Conservation (phyloP, 2,888 invertebrate species). For the Caenorhabditis parvicauda region DNA sequence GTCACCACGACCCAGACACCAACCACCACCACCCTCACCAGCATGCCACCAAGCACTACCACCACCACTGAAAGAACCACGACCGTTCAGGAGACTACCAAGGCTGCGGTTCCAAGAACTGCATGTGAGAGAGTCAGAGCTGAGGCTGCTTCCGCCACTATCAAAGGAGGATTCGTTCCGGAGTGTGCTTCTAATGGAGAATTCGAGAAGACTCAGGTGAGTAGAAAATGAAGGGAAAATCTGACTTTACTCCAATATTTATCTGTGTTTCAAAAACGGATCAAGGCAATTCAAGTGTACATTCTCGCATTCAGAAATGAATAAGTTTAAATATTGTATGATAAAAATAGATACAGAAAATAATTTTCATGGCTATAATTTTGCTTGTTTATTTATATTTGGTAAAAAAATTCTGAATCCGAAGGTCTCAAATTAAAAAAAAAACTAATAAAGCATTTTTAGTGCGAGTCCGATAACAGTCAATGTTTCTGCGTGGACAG, state of each 20-base stretch:
- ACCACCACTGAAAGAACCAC: constrained; percentile 19
- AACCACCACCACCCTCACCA: constrained; percentile 1
- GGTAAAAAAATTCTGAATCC: too few species aligned
- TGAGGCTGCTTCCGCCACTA: constrained; percentile 38
- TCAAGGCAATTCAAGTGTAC: too few species aligned
- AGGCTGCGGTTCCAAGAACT: constrained; percentile 19
- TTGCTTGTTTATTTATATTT: too few species aligned
- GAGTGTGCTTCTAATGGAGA: constrained; percentile 63
- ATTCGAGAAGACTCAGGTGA: constrained; percentile 59
- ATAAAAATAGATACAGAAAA: too few species aligned
- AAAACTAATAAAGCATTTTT: constrained; percentile 25
- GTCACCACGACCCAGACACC: constrained; percentile 8
- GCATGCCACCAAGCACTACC: constrained; percentile 8
- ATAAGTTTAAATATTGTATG: too few species aligned
- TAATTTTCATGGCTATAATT: too few species aligned
- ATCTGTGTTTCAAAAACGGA: too few species aligned
- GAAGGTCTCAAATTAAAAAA: too few species aligned
- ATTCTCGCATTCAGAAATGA: too few species aligned
- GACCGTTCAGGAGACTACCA: constrained; percentile 1
- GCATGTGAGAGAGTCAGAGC: constrained; percentile 56
- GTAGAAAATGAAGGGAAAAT: too few species aligned
- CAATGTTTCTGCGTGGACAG: constrained; percentile 66
- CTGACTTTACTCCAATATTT: too few species aligned
- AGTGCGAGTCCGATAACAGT: constrained; percentile 65
- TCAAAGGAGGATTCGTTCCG: constrained; percentile 65